Conservation (phyloP, 2,888 invertebrate genomes). For the Seira sanloemensis region DNA sequence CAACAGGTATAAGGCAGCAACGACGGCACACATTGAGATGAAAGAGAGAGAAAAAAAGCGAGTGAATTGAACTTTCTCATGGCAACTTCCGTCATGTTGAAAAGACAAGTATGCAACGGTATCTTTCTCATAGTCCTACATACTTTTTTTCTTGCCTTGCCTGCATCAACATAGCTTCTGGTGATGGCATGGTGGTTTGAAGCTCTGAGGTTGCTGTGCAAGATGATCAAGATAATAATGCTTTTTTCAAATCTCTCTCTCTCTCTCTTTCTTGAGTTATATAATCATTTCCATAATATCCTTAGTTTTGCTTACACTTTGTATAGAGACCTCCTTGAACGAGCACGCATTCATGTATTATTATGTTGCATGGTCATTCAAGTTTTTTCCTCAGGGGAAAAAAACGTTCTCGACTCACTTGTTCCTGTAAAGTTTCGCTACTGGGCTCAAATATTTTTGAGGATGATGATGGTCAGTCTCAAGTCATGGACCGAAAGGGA, state of each 20-base stretch:
- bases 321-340: neutral
- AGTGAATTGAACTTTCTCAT: constrained; percentile 70
- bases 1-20: constrained; percentile 15
- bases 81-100: constrained; percentile 70
- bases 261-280: neutral
- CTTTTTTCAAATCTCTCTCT: constrained; percentile 12
- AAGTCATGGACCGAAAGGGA: constrained; percentile 48
- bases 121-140: constrained; percentile 64
- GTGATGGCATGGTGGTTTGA: constrained; percentile 29
- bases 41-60: constrained; percentile 41
- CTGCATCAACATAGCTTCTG: constrained; percentile 64
- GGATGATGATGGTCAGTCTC: constrained; percentile 57
- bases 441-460: constrained; percentile 56
- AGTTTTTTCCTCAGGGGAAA: constrained; percentile 38
- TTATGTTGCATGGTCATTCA: constrained; percentile 40
- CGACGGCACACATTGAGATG: neutral
- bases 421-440: constrained; percentile 36
- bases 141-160: constrained; percentile 17
- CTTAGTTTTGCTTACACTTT: neutral
- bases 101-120: constrained; percentile 68
- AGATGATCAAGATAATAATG: neutral
- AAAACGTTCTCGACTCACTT: neutral
- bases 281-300: constrained; percentile 14
- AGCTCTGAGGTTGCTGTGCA: neutral
- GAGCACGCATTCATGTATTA: constrained; percentile 7